Percentiles rank a stretch among this genome's conserved stretches.
Conservation (phyloP, 2,797 vertebrate genomes). For the Falco berigora region DNA sequence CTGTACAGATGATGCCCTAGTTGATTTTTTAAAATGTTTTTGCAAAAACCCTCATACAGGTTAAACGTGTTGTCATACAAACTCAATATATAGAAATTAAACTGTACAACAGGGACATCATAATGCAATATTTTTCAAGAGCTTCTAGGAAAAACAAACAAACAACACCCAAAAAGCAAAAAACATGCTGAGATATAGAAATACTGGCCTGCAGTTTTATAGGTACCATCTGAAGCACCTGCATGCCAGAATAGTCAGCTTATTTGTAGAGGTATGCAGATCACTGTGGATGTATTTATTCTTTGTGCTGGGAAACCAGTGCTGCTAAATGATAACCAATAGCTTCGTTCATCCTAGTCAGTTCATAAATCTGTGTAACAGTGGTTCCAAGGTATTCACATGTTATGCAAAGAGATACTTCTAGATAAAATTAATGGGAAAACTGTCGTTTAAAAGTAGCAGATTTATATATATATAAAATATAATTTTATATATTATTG, state of each 20-base stretch:
- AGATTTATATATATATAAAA: neutral
- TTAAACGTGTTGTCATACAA: neutral
- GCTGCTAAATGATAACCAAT: neutral
- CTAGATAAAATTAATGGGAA: neutral
- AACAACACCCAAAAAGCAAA: neutral
- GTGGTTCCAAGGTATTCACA: neutral
- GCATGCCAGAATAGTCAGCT: neutral
- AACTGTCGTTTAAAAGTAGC: neutral
- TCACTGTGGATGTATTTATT: neutral
- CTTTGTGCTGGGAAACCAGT: neutral
- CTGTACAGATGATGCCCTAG: neutral
- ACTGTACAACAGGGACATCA: neutral
- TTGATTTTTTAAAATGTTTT: neutral
- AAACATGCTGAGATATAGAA: accelerated
- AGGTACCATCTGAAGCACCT: neutral
- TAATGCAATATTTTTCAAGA: neutral
- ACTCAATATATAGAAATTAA: neutral
- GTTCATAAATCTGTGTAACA: neutral
- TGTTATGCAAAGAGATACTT: neutral
- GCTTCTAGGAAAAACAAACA: neutral
- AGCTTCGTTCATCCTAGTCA: neutral
- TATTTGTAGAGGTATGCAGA: neutral
- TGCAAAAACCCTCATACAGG: neutral
- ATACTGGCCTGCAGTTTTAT: neutral
- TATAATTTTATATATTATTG: neutral